A percentile compares a stretch with the other conserved stretches of the same genome.
Conservation (phyloP, 2,113 vertebrate species). For the Chlamydotis undulata region DNA sequence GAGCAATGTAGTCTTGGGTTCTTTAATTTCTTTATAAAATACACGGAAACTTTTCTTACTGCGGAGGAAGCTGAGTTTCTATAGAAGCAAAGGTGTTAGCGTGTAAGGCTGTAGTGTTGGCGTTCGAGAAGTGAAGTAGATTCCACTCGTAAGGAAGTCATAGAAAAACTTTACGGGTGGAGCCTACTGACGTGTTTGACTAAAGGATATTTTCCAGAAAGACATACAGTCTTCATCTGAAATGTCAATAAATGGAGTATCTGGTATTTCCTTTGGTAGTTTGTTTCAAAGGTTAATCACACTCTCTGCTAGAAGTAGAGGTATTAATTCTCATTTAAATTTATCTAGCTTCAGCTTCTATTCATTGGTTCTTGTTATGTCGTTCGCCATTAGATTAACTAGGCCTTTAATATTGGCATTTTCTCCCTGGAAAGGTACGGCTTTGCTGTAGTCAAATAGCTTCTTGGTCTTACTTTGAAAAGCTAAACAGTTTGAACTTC, state of each 20-base stretch:
- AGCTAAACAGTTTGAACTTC: background rate
- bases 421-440: background rate
- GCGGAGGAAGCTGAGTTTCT: background rate
- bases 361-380: conserved; percentile 55
- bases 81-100: background rate
- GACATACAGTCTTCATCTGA: background rate
- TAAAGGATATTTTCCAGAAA: conserved; percentile 18
- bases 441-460: conserved; percentile 17
- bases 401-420: conserved; percentile 15
- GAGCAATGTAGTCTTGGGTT: background rate
- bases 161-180: background rate
- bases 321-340: conserved; percentile 67
- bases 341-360: conserved; percentile 31
- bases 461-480: background rate
- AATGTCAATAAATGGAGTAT: conserved; percentile 4
- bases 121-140: background rate
- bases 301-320: conserved; percentile 34
- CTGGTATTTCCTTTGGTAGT: conserved; percentile 37
- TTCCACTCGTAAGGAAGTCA: background rate
- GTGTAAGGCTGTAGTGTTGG: background rate
- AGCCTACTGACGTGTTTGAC: background rate
- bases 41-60: background rate
- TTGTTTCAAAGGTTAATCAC: conserved; percentile 68
- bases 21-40: background rate
- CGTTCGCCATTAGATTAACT: conserved; percentile 27